These are phyloP conservation scores for Stenopsyche tienmushanensis DNA, from an alignment of 1,140 invertebrate species.

Conservation along the genomic window DNA sequence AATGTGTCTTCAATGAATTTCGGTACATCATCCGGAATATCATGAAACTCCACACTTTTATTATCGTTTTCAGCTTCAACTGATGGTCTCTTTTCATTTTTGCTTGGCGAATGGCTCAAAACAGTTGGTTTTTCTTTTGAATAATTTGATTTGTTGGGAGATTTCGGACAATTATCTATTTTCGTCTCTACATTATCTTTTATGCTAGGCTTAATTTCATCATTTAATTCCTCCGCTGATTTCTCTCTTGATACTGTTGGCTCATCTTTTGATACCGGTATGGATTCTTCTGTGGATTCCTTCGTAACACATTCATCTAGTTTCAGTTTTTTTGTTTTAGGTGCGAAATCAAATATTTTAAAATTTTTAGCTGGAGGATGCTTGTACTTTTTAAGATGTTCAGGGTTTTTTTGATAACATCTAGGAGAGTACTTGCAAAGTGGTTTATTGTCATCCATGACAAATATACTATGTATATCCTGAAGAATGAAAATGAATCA, in stretches of 20 bases:
- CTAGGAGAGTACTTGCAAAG: slow-evolving; percentile 75
- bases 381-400: slow-evolving; percentile 74
- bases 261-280: not conserved
- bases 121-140: not conserved
- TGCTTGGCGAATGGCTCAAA: not conserved
- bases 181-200: not conserved
- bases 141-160: not conserved
- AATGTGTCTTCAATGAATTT: slow-evolving; percentile 72
- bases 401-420: slow-evolving; percentile 83
- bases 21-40: slow-evolving; percentile 25
- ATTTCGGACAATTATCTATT: not conserved
- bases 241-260: not conserved
- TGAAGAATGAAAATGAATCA: not conserved
- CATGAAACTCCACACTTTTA: slow-evolving; percentile 16
- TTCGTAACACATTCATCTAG: slow-evolving; percentile 7
- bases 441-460: slow-evolving; percentile 45
- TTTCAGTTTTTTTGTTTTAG: slow-evolving; percentile 41
- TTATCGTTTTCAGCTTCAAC: not conserved
- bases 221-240: not conserved
- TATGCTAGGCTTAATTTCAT: not conserved
- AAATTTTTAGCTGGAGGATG: slow-evolving; percentile 61
- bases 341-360: slow-evolving; percentile 35
- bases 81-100: not conserved
- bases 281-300: not conserved
- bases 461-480: not conserved